These are phyloP conservation scores for Ornithoptera priamus DNA, from an alignment of 2,888 invertebrate species.

Conservation along the genomic window DNA sequence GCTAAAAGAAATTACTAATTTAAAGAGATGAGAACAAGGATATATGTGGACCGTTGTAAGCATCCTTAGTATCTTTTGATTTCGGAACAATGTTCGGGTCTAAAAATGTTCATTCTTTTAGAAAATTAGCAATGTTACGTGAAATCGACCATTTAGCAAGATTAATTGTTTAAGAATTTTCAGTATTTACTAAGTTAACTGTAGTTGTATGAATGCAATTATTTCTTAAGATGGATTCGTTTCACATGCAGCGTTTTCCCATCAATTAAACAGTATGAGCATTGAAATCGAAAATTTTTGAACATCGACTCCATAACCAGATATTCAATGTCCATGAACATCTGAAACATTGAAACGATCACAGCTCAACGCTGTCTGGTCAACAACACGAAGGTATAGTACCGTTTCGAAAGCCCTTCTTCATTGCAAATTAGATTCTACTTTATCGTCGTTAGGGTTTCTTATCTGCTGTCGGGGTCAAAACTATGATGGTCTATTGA, in stretches of 20 bases:
- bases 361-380: slow-evolving; percentile 16
- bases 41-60: too few species aligned
- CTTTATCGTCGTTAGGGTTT: not conserved
- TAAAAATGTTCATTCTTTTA: too few species aligned
- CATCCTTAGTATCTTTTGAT: too few species aligned
- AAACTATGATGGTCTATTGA: slow-evolving; percentile 3
- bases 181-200: slow-evolving; percentile 8
- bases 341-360: not conserved
- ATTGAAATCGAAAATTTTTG: not conserved
- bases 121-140: too few species aligned
- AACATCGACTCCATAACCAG: slow-evolving; percentile 9
- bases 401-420: not conserved
- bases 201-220: slow-evolving; percentile 6
- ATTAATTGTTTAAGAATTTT: not conserved
- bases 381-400: not conserved
- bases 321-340: not conserved
- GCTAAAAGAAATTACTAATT: too few species aligned
- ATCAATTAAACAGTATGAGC: slow-evolving; percentile 10
- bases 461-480: not conserved
- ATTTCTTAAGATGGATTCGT: slow-evolving; percentile 9
- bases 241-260: slow-evolving; percentile 20
- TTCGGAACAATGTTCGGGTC: too few species aligned
- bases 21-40: too few species aligned
- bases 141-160: too few species aligned
- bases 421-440: slow-evolving; percentile 14